Evolutionary conservation across 1,140 invertebrate species (phyloP), one percentile per base, ranked within the genome.

Genomic region (Pararge aegeria): DNA sequence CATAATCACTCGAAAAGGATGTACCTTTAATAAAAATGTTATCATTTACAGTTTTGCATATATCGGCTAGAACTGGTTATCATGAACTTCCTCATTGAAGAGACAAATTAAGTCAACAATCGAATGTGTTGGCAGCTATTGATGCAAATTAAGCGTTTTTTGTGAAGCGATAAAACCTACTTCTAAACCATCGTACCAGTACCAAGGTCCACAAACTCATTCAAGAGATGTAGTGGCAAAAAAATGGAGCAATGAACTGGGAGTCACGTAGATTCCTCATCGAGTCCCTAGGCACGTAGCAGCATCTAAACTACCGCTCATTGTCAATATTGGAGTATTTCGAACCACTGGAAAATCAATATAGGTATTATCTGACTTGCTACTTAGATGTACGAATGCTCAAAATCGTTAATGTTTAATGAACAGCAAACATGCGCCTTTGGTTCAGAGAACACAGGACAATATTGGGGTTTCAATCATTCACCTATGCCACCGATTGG

Each of bases 271-370:
- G 61, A 64, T 62, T 56, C 66, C 68, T 83, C 79, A 85, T 88
- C 79, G 74, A 70, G 66, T 77, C 73, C 66, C 83, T 64, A 59
- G 55, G 71, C 85, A 88, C 85, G 85, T 88, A 81, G 70, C 60
- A 66, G 72, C 80, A 74, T 83, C 85, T 88, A 83, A 88, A 88
- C 85, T 88, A 83, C 85, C 83, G 80, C 84, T 85, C 79, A 86
- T 88, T 86, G 85, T 88, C 85, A 85, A 86, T 88, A 88, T 83
- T 82, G 75, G 73, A 75, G 82, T 70, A 68, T 70, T 73, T 80
- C 69, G 71, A 76, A 74, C 73, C 73, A 78, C 74, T 78, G 75
- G 70, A 80, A 78, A 85, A 88, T 84, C 80, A 80, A 82, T 82
- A 83, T 64, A 75, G 69, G 20, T 19, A 82, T 84, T 81, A 83